A percentile compares a stretch with the other conserved stretches of the same genome.
Conservation (phyloP, 1,140 invertebrate genomes). For the Apis mellifera region Amel_HAv3.1 CM009938.2:3087001-3087500, state of each 20-base stretch:
- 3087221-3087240: neutral
- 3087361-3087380: too few relatives aligned
- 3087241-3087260: constrained; percentile 28
- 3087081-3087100: too few relatives aligned
- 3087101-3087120: constrained; percentile 12
- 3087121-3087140: constrained; percentile 58
- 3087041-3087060: too few relatives aligned
- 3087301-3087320: neutral
- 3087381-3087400: neutral
- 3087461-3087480: too few relatives aligned
- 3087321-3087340: neutral
- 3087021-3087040: too few relatives aligned
- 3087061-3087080: too few relatives aligned
- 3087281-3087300: constrained; percentile 24
- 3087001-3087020: neutral
- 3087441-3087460: too few relatives aligned
- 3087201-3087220: neutral
- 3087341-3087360: neutral
- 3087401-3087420: neutral
- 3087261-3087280: neutral
- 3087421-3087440: neutral
- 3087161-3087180: constrained; percentile 45
- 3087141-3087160: constrained; percentile 72
- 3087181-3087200: neutral
- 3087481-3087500: too few relatives aligned